Evolutionary conservation across 2,888 invertebrate genomes (phyloP).

Genomic region (Heterodera filipjevi): DNA sequence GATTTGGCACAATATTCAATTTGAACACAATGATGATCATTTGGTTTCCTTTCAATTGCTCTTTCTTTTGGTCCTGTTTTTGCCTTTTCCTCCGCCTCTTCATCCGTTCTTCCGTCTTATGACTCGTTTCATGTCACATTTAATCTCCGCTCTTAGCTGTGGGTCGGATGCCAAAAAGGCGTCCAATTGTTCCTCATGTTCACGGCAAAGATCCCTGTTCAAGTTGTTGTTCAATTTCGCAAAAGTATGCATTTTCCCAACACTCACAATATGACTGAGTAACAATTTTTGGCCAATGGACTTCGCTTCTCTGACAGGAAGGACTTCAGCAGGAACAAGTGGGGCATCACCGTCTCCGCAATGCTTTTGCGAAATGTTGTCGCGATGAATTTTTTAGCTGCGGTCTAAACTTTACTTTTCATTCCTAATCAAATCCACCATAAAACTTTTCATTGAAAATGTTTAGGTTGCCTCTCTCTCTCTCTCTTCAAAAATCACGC

Average conservation of each 20-base stretch:
- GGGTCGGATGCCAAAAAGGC: constrained; percentile 42
- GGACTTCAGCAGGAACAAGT: constrained; percentile 38
- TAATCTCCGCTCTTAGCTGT: constrained; percentile 42
- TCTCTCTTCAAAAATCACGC: neutral
- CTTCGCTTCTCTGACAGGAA: constrained; percentile 38
- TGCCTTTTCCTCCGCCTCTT: neutral
- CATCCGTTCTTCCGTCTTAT: constrained; percentile 6
- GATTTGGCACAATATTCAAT: too few species aligned
- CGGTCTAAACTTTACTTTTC: constrained; percentile 34
- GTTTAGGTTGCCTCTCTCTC: too few species aligned
- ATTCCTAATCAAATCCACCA: neutral
- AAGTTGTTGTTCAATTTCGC: neutral
- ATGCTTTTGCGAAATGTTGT: constrained; percentile 43
- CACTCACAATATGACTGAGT: constrained; percentile 34
- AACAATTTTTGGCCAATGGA: constrained; percentile 27
- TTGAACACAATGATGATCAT: too few species aligned
- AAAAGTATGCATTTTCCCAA: neutral
- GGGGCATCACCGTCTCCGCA: constrained; percentile 45
- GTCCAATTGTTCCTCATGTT: constrained; percentile 44
- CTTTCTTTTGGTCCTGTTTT: neutral
- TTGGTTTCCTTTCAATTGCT: neutral
- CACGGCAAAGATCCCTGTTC: constrained; percentile 38
- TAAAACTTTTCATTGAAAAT: too few species aligned
- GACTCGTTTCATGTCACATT: constrained; percentile 38
- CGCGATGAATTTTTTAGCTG: constrained; percentile 44